These are phyloP conservation scores for Sphenopsis melanotis DNA, from an alignment of 2,797 vertebrate genomes.

Conservation along the genomic window DNA sequence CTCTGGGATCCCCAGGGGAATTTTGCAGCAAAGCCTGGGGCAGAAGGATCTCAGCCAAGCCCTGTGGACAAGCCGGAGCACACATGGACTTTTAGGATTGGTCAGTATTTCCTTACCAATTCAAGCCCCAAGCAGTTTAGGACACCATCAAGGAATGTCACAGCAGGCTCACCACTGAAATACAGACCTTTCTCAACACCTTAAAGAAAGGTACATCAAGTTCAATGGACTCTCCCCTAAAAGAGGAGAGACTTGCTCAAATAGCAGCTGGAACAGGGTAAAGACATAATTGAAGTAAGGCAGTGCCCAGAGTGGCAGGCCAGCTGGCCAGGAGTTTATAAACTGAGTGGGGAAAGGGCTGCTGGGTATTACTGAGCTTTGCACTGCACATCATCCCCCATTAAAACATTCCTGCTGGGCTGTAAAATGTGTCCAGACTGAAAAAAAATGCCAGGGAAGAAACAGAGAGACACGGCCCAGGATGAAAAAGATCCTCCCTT, in stretches of 20 bases:
- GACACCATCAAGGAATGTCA: neutral
- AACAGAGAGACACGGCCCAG: neutral
- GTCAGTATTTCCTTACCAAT: neutral
- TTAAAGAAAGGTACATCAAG: neutral
- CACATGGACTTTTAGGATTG: fast-evolving
- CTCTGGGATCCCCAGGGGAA: neutral
- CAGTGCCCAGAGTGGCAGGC: neutral
- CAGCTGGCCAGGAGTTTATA: neutral
- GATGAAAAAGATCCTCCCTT: neutral
- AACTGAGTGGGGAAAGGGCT: neutral
- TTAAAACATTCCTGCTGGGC: neutral
- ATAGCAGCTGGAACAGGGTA: neutral
- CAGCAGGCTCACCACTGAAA: neutral
- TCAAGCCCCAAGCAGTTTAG: neutral
- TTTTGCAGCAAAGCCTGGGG: neutral
- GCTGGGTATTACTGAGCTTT: neutral
- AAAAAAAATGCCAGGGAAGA: neutral
- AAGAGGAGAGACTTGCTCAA: neutral
- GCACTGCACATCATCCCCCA: neutral
- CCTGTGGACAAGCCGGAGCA: neutral
- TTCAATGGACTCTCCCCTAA: neutral
- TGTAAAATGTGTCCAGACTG: neutral
- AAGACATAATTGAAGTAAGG: neutral
- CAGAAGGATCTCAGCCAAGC: neutral
- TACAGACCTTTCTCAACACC: neutral